Percentiles rank a stretch among this genome's conserved stretches.
Evolutionary conservation across 2,888 invertebrate species (phyloP).

Genomic region (Lasioglossum vierecki): DNA sequence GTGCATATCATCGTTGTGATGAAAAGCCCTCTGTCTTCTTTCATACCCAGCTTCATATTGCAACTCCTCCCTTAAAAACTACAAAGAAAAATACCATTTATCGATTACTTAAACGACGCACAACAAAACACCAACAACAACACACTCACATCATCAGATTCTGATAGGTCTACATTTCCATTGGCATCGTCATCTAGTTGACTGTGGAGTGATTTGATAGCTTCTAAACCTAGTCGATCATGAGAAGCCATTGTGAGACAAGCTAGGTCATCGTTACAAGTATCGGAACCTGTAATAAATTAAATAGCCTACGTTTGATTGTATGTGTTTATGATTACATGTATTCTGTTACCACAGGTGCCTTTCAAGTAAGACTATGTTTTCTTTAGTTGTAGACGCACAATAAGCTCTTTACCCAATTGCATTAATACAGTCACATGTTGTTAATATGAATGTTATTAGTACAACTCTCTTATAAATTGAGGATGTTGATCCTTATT

Average conservation of each 20-base stretch:
- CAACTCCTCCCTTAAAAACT: slow-evolving; percentile 98
- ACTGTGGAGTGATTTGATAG: slow-evolving; percentile 95
- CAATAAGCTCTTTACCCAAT: slow-evolving; percentile 22
- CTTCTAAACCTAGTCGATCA: slow-evolving; percentile 95
- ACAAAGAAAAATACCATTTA: slow-evolving; percentile 58
- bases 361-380: neutral
- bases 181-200: slow-evolving; percentile 99
- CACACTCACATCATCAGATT: slow-evolving; percentile 96
- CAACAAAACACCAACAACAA: neutral
- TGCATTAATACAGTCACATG: slow-evolving; percentile 25
- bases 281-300: slow-evolving; percentile 79
- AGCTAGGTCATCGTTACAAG: slow-evolving; percentile 90
- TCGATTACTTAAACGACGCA: neutral
- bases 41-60: slow-evolving; percentile 97
- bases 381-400: slow-evolving; percentile 10
- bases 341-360: slow-evolving; percentile 43
- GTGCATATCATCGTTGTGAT: slow-evolving; percentile 98
- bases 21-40: slow-evolving; percentile 96
- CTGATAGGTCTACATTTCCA: slow-evolving; percentile 98
- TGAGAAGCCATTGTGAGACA: slow-evolving; percentile 89
- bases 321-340: slow-evolving; percentile 64
- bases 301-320: slow-evolving; percentile 65
- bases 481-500: slow-evolving; percentile 5
- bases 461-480: slow-evolving; percentile 30
- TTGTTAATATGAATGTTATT: slow-evolving; percentile 33